Evolutionary conservation across 2,113 vertebrate genomes (phyloP), one percentile per base, ranked within the genome.

Genomic region (Chionis minor): DNA sequence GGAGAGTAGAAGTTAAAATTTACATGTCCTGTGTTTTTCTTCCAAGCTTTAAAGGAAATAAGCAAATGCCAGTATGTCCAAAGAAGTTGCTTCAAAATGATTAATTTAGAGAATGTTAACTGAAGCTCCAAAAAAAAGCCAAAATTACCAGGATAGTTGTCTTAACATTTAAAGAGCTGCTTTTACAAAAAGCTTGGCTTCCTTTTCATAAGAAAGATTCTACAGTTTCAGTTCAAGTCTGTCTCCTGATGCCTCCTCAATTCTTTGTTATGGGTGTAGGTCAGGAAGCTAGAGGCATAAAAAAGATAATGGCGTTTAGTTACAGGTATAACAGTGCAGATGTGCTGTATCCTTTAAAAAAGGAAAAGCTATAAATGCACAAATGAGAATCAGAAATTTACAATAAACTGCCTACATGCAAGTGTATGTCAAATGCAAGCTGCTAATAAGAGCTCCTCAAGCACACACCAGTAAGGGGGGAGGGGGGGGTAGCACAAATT

Each of bases 1-100:
- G 81, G 69, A 81, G 56, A 77, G 51, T 78, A 86, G 55, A 95
- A 92, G 65, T 81, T 91, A 77, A 85, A 89, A 92, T 90, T 85
- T 96, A 52, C 17, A 45, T 55, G 27, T 90, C 12, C 15, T 40
- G 12, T 81, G 10, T 85, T 95, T 82, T 84, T 92, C 56, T 87
- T 54, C 47, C 20, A 45, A 58, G 52, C 35, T 86, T 22, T 75
- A 81, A 94, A 67, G 49, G 33, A 94, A 93, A 72, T 66, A 89
- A 91, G n/a, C 4, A 35, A 82, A 82, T 83, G 55, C 3, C 30
- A 40, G 4, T 47, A 65, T 75, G 35, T 35, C 30, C 86, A 52
- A 89, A 88, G 75, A 74, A n/a, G 14, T 72, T 86, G 10, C 35
- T 96, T 71, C 32, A 32, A 87, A 82, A 81, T 45, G 81, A 32